Base-by-base conservation (phyloP, 1,140 invertebrate species). In the Drosophila seguyi region DNA sequence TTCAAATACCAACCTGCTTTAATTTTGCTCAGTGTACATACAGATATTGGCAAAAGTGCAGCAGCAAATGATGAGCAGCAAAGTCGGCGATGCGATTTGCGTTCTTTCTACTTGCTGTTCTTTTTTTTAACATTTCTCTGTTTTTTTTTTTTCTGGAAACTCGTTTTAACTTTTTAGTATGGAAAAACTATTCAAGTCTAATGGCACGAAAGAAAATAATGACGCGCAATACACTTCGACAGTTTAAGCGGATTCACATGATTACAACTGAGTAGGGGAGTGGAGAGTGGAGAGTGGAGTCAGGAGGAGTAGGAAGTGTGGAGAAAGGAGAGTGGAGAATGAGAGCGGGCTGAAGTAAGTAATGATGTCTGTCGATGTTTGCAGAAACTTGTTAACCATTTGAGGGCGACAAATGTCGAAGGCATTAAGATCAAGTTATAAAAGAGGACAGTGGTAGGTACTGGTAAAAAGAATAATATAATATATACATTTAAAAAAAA, bases 181-280 rank as follows among this genome's bases (percentile, higher is more conserved):
- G 81, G 76, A 75, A 91, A 90, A 91, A 90, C 83, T 90, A 91
- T 91, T 92, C 73, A 85, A 88, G 87, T 92, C 90, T 92, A 92
- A 92, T 92, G 90, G 90, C 83, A 88, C 81, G 90, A 92, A 85
- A 92, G 90, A 92, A 83, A 92, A 92, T 92, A 92, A 92, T 92
- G 90, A 91, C 80, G 75, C 77, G 84, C 90, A 91, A 88, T 90
- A 88, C 80, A 90, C 83, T 90, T 90, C 66, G 81, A 90, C 81
- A 81, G 86, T 76, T 90, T 85, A 88, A 88, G 79, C 84, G 84
- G 85, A 88, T 88, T 88, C 84, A 88, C 85, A 90, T 88, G 84
- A 87, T 88, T 88, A 87, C 84, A 81, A 58, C 58, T 53, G 45
- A 75, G 72, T 18, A 20, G 38, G 14, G 0, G 42, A 31, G 16